Conservation (phyloP, 2,888 invertebrate species). For the Synanthedon myopaeformis region DNA sequence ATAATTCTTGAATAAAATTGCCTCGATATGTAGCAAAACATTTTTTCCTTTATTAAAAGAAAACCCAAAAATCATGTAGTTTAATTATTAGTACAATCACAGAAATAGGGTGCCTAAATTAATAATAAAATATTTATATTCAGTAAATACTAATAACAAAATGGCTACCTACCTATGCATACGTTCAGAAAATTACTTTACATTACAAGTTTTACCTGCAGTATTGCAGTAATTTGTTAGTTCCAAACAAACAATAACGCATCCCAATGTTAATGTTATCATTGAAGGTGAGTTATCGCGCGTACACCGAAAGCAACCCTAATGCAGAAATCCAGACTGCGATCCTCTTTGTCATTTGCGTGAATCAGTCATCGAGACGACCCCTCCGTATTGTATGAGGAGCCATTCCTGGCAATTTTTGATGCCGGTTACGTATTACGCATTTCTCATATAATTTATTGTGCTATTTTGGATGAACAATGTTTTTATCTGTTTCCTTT, state of each 20-base stretch:
- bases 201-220: no score
- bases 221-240: no score
- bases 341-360: slow-evolving; percentile 5
- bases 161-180: no score
- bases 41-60: no score
- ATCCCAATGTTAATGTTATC: neutral
- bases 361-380: slow-evolving; percentile 4
- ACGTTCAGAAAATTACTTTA: no score
- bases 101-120: no score
- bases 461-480: neutral
- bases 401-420: neutral
- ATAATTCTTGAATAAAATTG: no score
- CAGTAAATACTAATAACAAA: no score
- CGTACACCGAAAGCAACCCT: neutral
- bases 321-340: slow-evolving; percentile 3
- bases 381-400: neutral
- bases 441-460: neutral
- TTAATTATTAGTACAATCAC: no score
- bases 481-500: neutral
- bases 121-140: no score
- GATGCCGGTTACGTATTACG: neutral
- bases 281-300: neutral
- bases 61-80: no score
- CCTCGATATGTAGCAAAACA: no score
- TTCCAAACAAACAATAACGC: neutral